Conservation (phyloP, 2,888 invertebrate genomes). For the Lasioglossum malachurum region DNA sequence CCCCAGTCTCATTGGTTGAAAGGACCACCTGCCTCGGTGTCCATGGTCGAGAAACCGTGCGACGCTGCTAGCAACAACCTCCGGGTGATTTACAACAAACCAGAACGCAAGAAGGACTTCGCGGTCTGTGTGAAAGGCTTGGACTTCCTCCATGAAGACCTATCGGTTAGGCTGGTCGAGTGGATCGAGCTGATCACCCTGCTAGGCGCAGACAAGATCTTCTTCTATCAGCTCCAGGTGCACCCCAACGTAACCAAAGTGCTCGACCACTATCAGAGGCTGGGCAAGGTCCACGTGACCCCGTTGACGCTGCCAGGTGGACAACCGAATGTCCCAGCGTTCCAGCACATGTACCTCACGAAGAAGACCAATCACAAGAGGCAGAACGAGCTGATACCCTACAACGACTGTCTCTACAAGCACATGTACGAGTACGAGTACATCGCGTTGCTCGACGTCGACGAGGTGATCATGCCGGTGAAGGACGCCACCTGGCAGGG, state of each 20-base stretch:
- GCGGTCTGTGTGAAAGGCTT: conserved; percentile 97
- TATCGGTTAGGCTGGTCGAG: conserved; percentile 95
- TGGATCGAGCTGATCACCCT: conserved; percentile 96
- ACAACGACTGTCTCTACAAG: conserved; percentile 98
- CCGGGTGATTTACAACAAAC: conserved; percentile 92
- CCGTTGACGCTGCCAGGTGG: conserved; percentile 94
- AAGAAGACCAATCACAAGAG: conserved; percentile 97
- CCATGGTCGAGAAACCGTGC: conserved; percentile 93
- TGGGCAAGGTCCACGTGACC: conserved; percentile 90
- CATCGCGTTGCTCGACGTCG: conserved; percentile 96
- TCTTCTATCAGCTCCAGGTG: conserved; percentile 94
- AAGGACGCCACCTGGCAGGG: conserved; percentile 91
- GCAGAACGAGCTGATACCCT: conserved; percentile 97
- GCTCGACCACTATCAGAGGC: conserved; percentile 88
- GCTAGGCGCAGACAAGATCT: conserved; percentile 96
- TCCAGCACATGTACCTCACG: conserved; percentile 95
- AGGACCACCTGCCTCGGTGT: conserved; percentile 92
- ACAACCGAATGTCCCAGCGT: conserved; percentile 94
- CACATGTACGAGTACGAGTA: conserved; percentile 96
- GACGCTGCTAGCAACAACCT: conserved; percentile 94
- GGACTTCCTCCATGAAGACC: conserved; percentile 96
- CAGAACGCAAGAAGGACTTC: conserved; percentile 91
- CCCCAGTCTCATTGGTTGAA: conserved; percentile 90
- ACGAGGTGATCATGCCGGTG: conserved; percentile 97
- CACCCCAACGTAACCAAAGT: conserved; percentile 97